A percentile compares a stretch with the other conserved stretches of the same genome.
phyloP scores from a whole-genome alignment of 2,113 vertebrate species.

The Bothrops jararaca region DNA sequence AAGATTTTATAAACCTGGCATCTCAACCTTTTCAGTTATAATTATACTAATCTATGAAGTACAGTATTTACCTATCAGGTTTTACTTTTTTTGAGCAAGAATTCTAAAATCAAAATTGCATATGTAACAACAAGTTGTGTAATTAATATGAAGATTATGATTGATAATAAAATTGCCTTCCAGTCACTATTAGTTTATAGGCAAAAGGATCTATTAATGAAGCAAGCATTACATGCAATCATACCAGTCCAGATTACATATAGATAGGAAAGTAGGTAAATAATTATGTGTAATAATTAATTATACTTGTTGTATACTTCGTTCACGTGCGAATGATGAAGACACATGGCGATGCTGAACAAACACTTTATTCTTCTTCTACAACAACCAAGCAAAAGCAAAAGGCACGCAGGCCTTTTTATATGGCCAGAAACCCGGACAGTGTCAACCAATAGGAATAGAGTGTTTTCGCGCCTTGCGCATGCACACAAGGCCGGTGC shows the following conservation, averaged over 20 bases:
- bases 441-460: too few species aligned
- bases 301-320: background rate
- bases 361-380: too few species aligned
- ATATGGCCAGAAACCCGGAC: too few species aligned
- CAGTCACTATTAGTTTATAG: background rate
- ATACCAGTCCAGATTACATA: background rate
- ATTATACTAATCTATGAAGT: background rate
- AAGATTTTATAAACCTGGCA: background rate
- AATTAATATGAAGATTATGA: background rate
- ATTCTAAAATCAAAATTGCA: background rate
- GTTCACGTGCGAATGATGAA: too few species aligned
- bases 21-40: background rate
- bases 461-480: too few species aligned
- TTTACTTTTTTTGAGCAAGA: background rate
- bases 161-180: background rate
- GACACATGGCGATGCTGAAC: too few species aligned
- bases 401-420: too few species aligned
- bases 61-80: background rate
- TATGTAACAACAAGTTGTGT: background rate
- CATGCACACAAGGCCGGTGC: too few species aligned
- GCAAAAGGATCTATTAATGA: background rate
- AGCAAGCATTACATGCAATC: background rate
- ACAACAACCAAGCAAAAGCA: too few species aligned
- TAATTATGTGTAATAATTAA: background rate
- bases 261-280: background rate